Evolutionary conservation across 2,797 vertebrate species (phyloP).

Genomic region (Silurus aristotelis): DNA sequence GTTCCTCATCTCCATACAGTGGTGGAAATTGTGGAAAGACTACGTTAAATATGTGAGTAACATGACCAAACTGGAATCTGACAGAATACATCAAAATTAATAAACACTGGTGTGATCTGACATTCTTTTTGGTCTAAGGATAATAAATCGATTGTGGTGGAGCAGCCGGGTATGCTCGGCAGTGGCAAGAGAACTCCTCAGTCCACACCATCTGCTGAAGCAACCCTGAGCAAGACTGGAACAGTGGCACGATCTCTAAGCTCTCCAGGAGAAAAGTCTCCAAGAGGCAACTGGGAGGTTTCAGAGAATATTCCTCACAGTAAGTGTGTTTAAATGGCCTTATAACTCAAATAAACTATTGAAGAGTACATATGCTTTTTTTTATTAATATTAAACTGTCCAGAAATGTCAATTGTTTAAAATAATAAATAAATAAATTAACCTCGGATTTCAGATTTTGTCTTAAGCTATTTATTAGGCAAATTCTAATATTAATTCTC

Average conservation of each 20-base stretch:
- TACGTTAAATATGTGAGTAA: conserved; percentile 96
- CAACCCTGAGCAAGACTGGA: conserved; percentile 74
- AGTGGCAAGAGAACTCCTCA: conserved; percentile 76
- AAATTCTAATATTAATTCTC: background rate
- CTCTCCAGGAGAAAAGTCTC: conserved; percentile 86
- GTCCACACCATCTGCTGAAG: conserved; percentile 73
- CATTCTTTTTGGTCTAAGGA: conserved; percentile 74
- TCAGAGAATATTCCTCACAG: conserved; percentile 82
- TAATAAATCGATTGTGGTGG: conserved; percentile 87
- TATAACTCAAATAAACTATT: no score
- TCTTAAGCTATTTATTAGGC: background rate
- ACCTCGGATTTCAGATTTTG: no score
- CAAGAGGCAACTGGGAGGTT: conserved; percentile 91
- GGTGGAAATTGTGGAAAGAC: conserved; percentile 99
- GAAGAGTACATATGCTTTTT: background rate
- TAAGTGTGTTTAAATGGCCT: conserved; percentile 65
- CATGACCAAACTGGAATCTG: background rate
- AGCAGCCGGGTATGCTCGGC: conserved; percentile 86
- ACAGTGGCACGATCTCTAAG: conserved; percentile 75
- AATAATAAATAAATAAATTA: no score
- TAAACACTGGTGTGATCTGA: background rate
- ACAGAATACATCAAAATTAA: background rate
- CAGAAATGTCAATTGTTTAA: no score
- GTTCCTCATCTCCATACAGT: conserved; percentile 97
- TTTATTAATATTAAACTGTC: no score